Base-by-base conservation (phyloP, 2,113 vertebrate genomes). In the Proterorhinus semilunaris region DNA sequence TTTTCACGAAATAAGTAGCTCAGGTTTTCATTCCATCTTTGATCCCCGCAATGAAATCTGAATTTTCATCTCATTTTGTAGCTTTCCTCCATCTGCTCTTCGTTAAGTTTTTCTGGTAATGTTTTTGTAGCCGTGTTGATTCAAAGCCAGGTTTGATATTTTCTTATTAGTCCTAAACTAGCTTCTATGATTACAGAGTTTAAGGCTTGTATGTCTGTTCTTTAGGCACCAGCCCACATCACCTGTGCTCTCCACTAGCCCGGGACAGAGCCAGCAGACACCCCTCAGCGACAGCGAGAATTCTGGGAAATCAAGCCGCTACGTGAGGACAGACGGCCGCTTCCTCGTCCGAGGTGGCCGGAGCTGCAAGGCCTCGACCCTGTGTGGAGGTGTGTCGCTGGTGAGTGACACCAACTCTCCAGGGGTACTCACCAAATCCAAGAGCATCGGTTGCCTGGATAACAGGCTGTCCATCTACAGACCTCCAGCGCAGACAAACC, bases 201-300 rank as follows among this genome's bases (percentile, higher is more conserved):
- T 2, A 63, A 76, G 51, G 21, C 36, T 65, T 86, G 62, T 91
- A 78, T 80, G 21, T 91, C 79, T 85, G 71, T 49, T 91, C 17
- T 90, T 65, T 86, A 99, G 98, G 95, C 96, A 94, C 91, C 95
- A 94, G 77, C 95, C 97, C 65, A 93, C 93, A 65, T 98, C 95
- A 57, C 94, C 95, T 51, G 90, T 94, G 79, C 69, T 96, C 53
- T 93, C 94, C 69, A 91, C 90, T 0, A 91, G 90, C 12, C 91
- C 93, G 80, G 93, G 90, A 75, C 91, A 90, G 62, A 86, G 91
- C 75, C 94, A 92, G 66, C 93, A 92, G 69, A 91, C 91, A 0
- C 84, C 92, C 65, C 92, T 96, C 75, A 94, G 94, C 0, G 95
- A 97, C 53, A 91, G 93, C 0, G 95, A 97, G 69, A 92, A 92